These are phyloP conservation scores for Thaleichthys pacificus DNA, from an alignment of 2,797 vertebrate genomes.

Conservation along the genomic window DNA sequence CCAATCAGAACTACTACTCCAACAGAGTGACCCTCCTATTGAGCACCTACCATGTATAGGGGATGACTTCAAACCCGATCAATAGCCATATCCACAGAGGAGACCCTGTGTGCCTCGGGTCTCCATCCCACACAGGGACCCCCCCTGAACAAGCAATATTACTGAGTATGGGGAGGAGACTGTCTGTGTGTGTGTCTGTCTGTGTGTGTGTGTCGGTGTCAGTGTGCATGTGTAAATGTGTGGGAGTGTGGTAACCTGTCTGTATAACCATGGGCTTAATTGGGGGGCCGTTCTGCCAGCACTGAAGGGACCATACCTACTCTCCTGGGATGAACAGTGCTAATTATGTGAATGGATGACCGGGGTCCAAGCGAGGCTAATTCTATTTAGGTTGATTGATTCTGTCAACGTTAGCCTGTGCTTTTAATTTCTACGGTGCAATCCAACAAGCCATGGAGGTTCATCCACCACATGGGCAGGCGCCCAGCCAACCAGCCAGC, in stretches of 20 bases:
- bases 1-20: conserved; percentile 56
- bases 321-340: conserved; percentile 49
- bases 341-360: conserved; percentile 68
- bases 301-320: conserved; percentile 38
- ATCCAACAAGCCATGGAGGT: conserved; percentile 31
- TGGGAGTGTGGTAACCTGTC: conserved; percentile 8
- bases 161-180: conserved; percentile 9
- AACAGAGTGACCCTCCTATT: conserved; percentile 29
- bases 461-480: conserved; percentile 22
- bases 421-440: conserved; percentile 37
- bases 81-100: conserved; percentile 43
- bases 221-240: conserved; percentile 16
- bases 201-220: conserved; percentile 1
- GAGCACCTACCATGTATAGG: conserved; percentile 30
- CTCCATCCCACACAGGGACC: conserved; percentile 4
- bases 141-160: conserved; percentile 4
- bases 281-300: conserved; percentile 46
- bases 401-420: conserved; percentile 49
- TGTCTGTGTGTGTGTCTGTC: conserved; percentile 22
- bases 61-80: conserved; percentile 52
- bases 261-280: conserved; percentile 50
- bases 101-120: conserved; percentile 17
- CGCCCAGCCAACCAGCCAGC: no score
- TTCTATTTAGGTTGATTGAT: conserved; percentile 58
- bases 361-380: conserved; percentile 55